Evolutionary conservation across 2,888 invertebrate species (phyloP).

Genomic region (Corythucha ciliata): DNA sequence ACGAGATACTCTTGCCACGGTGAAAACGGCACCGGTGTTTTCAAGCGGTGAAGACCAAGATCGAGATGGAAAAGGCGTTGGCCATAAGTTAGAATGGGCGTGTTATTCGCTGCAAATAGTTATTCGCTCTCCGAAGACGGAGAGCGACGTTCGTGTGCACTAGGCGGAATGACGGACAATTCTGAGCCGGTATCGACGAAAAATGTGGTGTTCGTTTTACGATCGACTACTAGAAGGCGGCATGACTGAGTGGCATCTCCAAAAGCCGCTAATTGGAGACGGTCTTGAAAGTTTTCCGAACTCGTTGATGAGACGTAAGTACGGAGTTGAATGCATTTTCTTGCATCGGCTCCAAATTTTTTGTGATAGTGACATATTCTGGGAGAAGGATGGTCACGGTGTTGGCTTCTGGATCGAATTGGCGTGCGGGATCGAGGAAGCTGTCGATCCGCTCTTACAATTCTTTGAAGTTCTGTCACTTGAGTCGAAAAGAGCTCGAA

Average conservation of each 20-base stretch:
- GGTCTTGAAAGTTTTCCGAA: background rate
- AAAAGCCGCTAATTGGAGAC: constrained; percentile 5
- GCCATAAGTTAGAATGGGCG: constrained; percentile 14
- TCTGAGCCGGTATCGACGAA: constrained; percentile 11
- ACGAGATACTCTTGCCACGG: background rate
- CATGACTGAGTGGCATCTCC: background rate
- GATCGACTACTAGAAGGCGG: background rate
- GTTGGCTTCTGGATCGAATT: too few relatives aligned
- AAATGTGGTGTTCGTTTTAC: constrained; percentile 20
- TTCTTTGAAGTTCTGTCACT: background rate
- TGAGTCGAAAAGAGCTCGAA: background rate
- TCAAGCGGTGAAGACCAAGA: constrained; percentile 10
- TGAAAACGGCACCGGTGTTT: constrained; percentile 1
- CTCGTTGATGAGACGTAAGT: background rate
- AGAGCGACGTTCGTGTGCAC: too few relatives aligned
- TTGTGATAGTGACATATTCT: background rate
- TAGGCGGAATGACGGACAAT: constrained; percentile 10
- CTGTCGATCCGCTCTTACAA: too few relatives aligned
- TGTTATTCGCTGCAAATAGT: constrained; percentile 12
- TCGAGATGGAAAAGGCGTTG: constrained; percentile 7
- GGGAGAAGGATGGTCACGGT: background rate
- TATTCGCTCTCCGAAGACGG: background rate
- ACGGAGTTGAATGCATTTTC: background rate
- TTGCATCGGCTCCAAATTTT: constrained; percentile 1
- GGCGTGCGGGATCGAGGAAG: too few relatives aligned